Conservation (phyloP, 2,888 invertebrate genomes). For the Parnassius mnemosyne region DNA sequence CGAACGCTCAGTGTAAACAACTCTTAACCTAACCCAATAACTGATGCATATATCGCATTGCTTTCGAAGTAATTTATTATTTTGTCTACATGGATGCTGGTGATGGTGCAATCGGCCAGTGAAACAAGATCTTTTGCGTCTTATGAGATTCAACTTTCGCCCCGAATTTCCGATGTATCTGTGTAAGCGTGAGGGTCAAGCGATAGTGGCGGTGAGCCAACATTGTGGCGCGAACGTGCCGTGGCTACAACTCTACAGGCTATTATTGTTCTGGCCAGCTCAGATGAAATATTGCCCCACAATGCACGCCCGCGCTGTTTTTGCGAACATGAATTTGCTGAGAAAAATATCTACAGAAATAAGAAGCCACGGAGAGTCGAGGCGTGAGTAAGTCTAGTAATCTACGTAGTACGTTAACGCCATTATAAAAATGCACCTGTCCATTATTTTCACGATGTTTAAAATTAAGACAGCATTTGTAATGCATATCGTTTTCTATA, state of each 20-base stretch:
- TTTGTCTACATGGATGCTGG: slow-evolving; percentile 79
- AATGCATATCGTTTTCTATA: not conserved
- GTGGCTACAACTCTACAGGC: slow-evolving; percentile 73
- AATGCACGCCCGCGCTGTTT: slow-evolving; percentile 72
- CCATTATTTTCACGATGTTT: not conserved
- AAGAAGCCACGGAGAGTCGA: slow-evolving; percentile 61
- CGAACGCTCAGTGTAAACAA: slow-evolving; percentile 63
- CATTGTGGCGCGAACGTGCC: slow-evolving; percentile 79
- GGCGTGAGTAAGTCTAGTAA: slow-evolving; percentile 48
- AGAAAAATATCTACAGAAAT: slow-evolving; percentile 71
- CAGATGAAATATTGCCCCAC: slow-evolving; percentile 79
- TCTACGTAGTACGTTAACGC: not conserved
- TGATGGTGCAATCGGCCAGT: slow-evolving; percentile 62
- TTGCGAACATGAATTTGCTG: slow-evolving; percentile 70
- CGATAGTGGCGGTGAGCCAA: slow-evolving; percentile 55
- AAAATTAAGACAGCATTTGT: not conserved
- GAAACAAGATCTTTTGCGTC: slow-evolving; percentile 42
- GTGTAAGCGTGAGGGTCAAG: slow-evolving; percentile 42
- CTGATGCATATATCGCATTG: slow-evolving; percentile 70
- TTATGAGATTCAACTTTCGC: slow-evolving; percentile 35
- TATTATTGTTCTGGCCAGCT: slow-evolving; percentile 80
- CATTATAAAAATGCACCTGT: not conserved
- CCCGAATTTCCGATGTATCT: slow-evolving; percentile 20
- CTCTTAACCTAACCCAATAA: slow-evolving; percentile 79
- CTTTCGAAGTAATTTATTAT: slow-evolving; percentile 78